phyloP scores from a whole-genome alignment of 2,113 vertebrate genomes.

The Corythornis cristatus region DNA sequence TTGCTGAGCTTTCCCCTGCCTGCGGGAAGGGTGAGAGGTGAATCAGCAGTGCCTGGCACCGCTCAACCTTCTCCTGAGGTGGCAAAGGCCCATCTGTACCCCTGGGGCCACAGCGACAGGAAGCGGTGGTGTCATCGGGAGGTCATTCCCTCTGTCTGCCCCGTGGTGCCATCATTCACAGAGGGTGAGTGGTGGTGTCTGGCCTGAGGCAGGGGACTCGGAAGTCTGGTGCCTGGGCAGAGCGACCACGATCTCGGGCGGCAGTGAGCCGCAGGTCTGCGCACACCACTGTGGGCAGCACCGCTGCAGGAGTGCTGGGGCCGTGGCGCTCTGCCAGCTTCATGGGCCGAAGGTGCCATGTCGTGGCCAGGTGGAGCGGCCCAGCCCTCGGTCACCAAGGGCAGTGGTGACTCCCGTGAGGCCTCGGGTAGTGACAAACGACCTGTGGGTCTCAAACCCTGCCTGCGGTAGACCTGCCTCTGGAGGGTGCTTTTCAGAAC shows the following conservation, averaged over 20 bases:
- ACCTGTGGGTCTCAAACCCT: not conserved
- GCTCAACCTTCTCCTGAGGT: not conserved
- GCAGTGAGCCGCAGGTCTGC: not conserved
- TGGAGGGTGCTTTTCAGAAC: not conserved
- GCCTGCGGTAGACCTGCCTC: not conserved
- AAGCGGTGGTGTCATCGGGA: accelerated
- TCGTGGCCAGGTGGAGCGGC: not conserved
- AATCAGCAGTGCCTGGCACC: not conserved
- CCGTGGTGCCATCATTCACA: accelerated
- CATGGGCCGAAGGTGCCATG: not conserved
- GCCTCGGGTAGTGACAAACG: not conserved
- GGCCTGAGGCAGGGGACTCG: not conserved
- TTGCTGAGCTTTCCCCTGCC: not conserved
- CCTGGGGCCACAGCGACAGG: not conserved
- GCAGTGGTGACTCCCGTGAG: not conserved
- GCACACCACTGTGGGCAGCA: accelerated
- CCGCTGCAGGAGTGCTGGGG: not conserved
- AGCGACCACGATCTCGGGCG: accelerated
- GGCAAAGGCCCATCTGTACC: not conserved
- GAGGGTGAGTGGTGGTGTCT: accelerated
- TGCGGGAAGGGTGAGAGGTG: not conserved
- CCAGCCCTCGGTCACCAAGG: accelerated
- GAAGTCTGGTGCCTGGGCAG: not conserved
- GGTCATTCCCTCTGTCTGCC: not conserved
- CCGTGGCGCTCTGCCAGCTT: accelerated